Evolutionary conservation across 1,140 invertebrate species (phyloP), one percentile per base, ranked within the genome.

Genomic region (Trichogramma pretiosum): DNA sequence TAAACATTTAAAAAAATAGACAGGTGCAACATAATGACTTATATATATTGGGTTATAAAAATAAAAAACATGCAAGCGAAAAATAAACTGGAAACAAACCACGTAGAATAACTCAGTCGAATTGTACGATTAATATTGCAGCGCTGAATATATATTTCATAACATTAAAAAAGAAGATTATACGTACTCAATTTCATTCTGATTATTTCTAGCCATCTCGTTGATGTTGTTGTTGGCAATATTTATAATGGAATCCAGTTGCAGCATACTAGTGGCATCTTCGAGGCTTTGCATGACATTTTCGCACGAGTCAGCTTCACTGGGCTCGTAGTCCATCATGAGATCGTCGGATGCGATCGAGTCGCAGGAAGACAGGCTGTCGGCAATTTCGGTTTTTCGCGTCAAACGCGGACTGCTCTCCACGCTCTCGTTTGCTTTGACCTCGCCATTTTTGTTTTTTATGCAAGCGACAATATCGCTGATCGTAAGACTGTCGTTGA

Each of bases 261-360:
- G 73, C 7, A 73, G 67, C 3, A 74, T 61, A 43, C 75, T 61
- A 33, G 74, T 74, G 24, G 67, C 68, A 24, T 77, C 72, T 30
- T 75, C 71, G 35, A 76, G 56, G 45, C 71, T 67, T 55, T 75
- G 68, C 46, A 76, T 52, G 43, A 78, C 77, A 62, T 84, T 82
- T 42, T 63, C 78, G 43, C 72, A 67, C 23, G 82, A 82, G 59
- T 83, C 85, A 44, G 82, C 77, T 42, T 82, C 73, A 58, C 79
- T 83, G 18, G 79, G 68, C 50, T 88, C 84, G 56, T 82, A 87
- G 70, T 89, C 85, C 74, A 87, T 79, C 82, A 89, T 88, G 24
- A 88, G 74, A 67, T 88, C 86, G 59, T 88, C 85, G 1, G 85
- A 87, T 19, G 83, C 82, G 17, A 88, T 80, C 54, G 84, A 86